Evolutionary conservation across 2,113 vertebrate species (phyloP).

Genomic region (Telmatochromis sp.): DNA sequence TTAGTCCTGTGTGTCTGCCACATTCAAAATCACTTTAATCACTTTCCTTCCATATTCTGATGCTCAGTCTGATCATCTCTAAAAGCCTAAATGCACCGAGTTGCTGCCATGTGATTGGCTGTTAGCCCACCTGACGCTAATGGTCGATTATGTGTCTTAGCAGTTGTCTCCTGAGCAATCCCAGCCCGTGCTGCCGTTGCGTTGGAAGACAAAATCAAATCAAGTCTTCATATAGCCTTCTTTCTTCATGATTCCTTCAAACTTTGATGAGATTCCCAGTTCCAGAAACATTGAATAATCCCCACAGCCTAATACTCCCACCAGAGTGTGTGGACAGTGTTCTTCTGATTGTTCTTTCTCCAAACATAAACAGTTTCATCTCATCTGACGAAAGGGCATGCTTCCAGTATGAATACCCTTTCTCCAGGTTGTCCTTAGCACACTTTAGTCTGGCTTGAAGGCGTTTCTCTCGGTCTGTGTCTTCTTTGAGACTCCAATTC

Average conservation of each 20-base stretch:
- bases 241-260: not conserved
- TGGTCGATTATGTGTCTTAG: not conserved
- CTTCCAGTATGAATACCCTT: not conserved
- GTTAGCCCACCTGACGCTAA: not conserved
- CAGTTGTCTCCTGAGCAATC: not conserved
- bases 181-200: not conserved
- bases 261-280: not conserved
- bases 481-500: not conserved
- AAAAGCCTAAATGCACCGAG: not conserved
- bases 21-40: not conserved
- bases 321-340: not conserved
- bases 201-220: not conserved
- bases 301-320: not conserved
- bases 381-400: not conserved
- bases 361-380: not conserved
- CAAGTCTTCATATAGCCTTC: not conserved
- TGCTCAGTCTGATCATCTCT: not conserved
- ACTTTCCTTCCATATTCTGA: not conserved
- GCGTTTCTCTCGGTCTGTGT: accelerated
- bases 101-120: not conserved
- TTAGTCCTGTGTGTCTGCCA: not conserved
- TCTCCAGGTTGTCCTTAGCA: not conserved
- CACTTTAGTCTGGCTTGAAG: not conserved
- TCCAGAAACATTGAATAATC: not conserved
- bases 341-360: not conserved